phyloP scores from a whole-genome alignment of 2,888 invertebrate genomes.

The Drosophila ezoana region DNA sequence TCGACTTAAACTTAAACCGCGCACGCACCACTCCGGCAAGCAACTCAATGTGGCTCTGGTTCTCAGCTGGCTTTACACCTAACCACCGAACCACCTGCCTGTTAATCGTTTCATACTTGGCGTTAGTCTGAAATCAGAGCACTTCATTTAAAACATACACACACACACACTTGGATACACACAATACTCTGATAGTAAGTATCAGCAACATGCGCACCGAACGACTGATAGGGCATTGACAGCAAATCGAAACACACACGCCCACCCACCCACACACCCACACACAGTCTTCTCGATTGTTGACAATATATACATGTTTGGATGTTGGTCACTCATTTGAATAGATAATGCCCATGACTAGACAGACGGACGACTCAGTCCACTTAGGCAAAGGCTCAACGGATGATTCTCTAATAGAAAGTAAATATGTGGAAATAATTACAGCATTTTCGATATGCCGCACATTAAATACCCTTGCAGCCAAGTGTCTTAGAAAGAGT shows the following conservation, averaged over 20 bases:
- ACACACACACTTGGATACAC: not conserved
- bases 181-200: conserved; percentile 24
- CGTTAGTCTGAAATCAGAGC: conserved; percentile 45
- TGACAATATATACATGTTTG: not conserved
- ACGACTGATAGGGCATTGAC: conserved; percentile 15
- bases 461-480: too few relatives aligned
- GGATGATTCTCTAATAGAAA: not conserved
- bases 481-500: too few relatives aligned
- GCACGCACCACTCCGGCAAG: conserved; percentile 24
- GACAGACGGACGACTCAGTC: not conserved
- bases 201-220: not conserved
- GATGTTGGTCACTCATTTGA: conserved; percentile 1
- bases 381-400: not conserved
- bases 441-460: too few relatives aligned
- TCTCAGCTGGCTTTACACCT: conserved; percentile 57
- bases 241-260: conserved; percentile 16
- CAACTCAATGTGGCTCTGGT: conserved; percentile 45
- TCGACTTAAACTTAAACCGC: conserved; percentile 27
- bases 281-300: not conserved
- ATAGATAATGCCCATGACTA: conserved; percentile 5
- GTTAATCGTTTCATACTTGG: conserved; percentile 23
- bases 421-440: too few relatives aligned
- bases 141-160: conserved; percentile 33
- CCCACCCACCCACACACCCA: not conserved
- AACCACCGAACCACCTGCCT: conserved; percentile 18